Evolutionary conservation across 2,113 vertebrate genomes (phyloP).

Genomic region (Entelurus aequoreus): DNA sequence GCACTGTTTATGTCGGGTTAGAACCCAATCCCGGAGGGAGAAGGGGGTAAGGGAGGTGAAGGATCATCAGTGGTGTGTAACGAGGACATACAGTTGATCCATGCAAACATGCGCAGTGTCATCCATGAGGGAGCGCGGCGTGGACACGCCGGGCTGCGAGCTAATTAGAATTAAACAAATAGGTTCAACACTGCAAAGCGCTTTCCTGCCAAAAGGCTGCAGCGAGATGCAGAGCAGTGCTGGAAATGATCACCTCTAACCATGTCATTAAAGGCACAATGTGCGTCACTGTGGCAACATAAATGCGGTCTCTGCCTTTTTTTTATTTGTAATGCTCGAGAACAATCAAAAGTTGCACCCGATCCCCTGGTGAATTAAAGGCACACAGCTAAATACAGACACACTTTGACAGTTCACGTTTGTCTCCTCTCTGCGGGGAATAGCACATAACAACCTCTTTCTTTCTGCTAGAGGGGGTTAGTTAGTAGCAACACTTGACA

Average conservation of each 20-base stretch:
- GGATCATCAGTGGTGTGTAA: conserved; percentile 43
- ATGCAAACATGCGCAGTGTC: conserved; percentile 19
- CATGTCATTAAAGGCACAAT: conserved; percentile 68
- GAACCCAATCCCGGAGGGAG: conserved; percentile 38
- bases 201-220: conserved; percentile 18
- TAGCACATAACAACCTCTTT: conserved; percentile 55
- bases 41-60: conserved; percentile 6
- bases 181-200: conserved; percentile 16
- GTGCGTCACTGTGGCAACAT: conserved; percentile 72
- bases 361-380: conserved; percentile 63
- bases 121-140: conserved; percentile 19
- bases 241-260: conserved; percentile 60
- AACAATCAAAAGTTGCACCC: conserved; percentile 58
- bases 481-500: conserved; percentile 28
- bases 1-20: conserved; percentile 47
- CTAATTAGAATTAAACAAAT: conserved; percentile 46
- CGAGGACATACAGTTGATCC: conserved; percentile 36
- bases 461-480: conserved; percentile 17
- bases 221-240: conserved; percentile 14
- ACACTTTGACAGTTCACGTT: conserved; percentile 44
- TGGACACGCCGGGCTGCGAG: conserved; percentile 23
- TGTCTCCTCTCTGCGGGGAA: conserved; percentile 54
- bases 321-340: conserved; percentile 47
- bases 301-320: conserved; percentile 45
- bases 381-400: conserved; percentile 67